Conservation (phyloP, 2,888 invertebrate genomes). For the Drosophila differens region DNA sequence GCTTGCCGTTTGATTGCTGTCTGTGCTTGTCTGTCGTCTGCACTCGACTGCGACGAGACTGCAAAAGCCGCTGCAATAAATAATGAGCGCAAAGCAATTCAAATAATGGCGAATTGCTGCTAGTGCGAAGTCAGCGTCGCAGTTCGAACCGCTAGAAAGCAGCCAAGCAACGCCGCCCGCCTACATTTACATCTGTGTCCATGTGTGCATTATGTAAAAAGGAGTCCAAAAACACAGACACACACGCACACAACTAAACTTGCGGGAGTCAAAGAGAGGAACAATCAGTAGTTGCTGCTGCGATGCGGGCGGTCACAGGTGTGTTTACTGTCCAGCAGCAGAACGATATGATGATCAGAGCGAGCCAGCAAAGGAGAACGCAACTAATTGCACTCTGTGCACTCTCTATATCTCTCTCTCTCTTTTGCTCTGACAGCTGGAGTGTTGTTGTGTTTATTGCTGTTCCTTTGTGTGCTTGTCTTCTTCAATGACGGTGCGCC, state of each 20-base stretch:
- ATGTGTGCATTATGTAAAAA: constrained; percentile 28
- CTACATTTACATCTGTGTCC: background rate
- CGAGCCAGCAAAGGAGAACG: constrained; percentile 30
- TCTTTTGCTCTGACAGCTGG: constrained; percentile 28
- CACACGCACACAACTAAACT: constrained; percentile 45
- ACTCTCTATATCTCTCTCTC: background rate
- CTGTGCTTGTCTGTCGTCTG: constrained; percentile 32
- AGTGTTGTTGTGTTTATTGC: constrained; percentile 29
- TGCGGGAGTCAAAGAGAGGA: constrained; percentile 29
- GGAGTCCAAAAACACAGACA: constrained; percentile 25
- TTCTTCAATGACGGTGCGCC: constrained; percentile 63
- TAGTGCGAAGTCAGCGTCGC: constrained; percentile 12
- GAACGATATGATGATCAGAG: constrained; percentile 9
- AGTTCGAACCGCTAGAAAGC: constrained; percentile 67
- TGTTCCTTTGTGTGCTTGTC: constrained; percentile 57
- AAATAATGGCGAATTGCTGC: constrained; percentile 68
- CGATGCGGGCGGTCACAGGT: constrained; percentile 77
- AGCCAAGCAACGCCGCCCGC: constrained; percentile 62
- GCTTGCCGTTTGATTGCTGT: constrained; percentile 52
- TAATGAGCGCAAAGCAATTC: constrained; percentile 76
- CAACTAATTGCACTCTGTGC: constrained; percentile 32
- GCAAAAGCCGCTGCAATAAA: constrained; percentile 66
- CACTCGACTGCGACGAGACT: constrained; percentile 65
- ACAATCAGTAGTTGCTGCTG: constrained; percentile 21
- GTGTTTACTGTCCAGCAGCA: constrained; percentile 53